A percentile compares a stretch with the other conserved stretches of the same genome.
Conservation (phyloP, 1,140 invertebrate genomes). For the Bombus sibiricus region DNA sequence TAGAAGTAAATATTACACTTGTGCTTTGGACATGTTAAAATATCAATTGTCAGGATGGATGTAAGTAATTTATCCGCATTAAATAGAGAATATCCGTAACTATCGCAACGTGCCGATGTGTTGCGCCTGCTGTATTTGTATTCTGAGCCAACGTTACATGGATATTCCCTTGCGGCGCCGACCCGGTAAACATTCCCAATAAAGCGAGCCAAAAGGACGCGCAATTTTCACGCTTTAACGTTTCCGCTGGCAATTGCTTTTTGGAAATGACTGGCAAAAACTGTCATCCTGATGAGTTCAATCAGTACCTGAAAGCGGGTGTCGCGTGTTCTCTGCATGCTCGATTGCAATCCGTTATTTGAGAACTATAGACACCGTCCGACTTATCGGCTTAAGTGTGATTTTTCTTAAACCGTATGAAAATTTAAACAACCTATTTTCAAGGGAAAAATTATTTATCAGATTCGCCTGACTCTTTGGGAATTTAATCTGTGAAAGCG, state of each 20-base stretch:
- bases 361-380: neutral
- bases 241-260: conserved; percentile 60
- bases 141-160: conserved; percentile 50
- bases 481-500: neutral
- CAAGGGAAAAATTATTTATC: neutral
- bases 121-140: conserved; percentile 39
- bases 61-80: neutral
- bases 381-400: neutral
- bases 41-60: neutral
- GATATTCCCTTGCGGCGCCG: conserved; percentile 43
- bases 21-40: too few relatives aligned
- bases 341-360: conserved; percentile 14
- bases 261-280: conserved; percentile 57
- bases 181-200: conserved; percentile 41
- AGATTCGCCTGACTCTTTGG: neutral
- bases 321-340: neutral
- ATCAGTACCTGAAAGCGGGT: conserved; percentile 10
- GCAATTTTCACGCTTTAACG: conserved; percentile 69
- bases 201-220: conserved; percentile 40
- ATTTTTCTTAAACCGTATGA: neutral
- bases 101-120: neutral
- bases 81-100: neutral
- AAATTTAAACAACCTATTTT: neutral
- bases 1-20: neutral
- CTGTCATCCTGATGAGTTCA: conserved; percentile 57